A percentile compares a stretch with the other conserved stretches of the same genome.
Evolutionary conservation across 2,113 vertebrate species (phyloP).

Genomic region (Poecilia latipinna): DNA sequence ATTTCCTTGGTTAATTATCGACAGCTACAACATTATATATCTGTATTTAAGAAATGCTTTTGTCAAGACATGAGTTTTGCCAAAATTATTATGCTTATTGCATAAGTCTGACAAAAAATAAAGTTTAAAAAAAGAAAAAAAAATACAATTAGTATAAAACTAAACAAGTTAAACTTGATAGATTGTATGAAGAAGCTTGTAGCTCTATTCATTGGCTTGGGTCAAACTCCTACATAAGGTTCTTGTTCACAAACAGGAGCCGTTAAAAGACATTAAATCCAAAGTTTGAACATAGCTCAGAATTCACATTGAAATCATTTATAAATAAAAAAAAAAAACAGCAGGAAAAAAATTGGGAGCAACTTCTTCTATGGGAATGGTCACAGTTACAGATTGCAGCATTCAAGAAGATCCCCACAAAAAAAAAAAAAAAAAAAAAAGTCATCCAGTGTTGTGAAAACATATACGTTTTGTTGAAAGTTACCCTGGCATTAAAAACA

Average conservation of each 20-base stretch:
- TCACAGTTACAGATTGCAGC: too few species aligned
- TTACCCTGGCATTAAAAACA: slow-evolving; percentile 23
- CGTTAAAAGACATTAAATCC: neutral
- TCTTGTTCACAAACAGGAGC: neutral
- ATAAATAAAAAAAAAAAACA: too few species aligned
- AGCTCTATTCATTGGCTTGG: neutral
- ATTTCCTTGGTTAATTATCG: neutral
- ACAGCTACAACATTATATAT: too few species aligned
- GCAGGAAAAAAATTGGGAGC: too few species aligned
- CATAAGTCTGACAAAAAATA: neutral
- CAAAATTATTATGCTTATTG: neutral
- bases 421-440: slow-evolving; percentile 13
- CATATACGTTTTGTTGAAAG: slow-evolving; percentile 18
- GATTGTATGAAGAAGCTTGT: neutral
- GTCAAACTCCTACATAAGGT: neutral
- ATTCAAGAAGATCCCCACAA: neutral
- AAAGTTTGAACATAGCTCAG: neutral
- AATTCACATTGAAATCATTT: too few species aligned
- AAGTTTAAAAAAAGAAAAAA: neutral
- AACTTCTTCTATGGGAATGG: too few species aligned
- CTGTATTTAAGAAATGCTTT: too few species aligned
- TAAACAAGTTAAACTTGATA: neutral
- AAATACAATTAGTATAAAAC: neutral
- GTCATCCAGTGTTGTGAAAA: slow-evolving; percentile 2
- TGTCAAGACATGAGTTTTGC: neutral